These are phyloP conservation scores for Rhagophthalmus giganteus DNA, from an alignment of 2,888 invertebrate species.

Conservation along the genomic window DNA sequence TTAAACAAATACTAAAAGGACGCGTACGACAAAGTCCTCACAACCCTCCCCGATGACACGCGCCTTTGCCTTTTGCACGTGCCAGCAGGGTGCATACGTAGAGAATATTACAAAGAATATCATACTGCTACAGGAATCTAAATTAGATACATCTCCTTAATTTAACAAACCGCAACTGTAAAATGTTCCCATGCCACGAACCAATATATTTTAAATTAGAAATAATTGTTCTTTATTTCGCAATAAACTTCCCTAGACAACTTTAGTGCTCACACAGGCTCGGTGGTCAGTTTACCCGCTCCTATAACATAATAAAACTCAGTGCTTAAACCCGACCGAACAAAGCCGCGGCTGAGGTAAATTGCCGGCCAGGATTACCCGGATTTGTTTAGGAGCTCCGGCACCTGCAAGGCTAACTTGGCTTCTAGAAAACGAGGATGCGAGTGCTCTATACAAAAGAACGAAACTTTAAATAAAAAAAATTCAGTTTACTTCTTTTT, in stretches of 20 bases:
- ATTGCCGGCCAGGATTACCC: slow-evolving; percentile 55
- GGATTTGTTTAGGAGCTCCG: slow-evolving; percentile 56
- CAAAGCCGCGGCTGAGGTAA: slow-evolving; percentile 54
- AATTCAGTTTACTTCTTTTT: too few relatives aligned
- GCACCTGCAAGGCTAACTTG: slow-evolving; percentile 40
- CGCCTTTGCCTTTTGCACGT: slow-evolving; percentile 27
- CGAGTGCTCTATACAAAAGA: too few relatives aligned
- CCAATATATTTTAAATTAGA: slow-evolving; percentile 26
- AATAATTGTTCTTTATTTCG: slow-evolving; percentile 28
- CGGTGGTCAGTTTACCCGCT: slow-evolving; percentile 28
- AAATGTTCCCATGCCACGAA: slow-evolving; percentile 2
- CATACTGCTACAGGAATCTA: slow-evolving; percentile 8
- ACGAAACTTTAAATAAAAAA: too few relatives aligned
- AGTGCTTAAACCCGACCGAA: slow-evolving; percentile 53
- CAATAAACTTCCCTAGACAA: slow-evolving; percentile 54
- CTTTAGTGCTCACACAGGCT: slow-evolving; percentile 47
- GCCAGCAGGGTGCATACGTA: slow-evolving; percentile 2
- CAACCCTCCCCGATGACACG: slow-evolving; percentile 27
- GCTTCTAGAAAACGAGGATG: slow-evolving; percentile 22
- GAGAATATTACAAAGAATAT: slow-evolving; percentile 2
- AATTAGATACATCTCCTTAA: slow-evolving; percentile 1
- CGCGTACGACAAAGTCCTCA: slow-evolving; percentile 15
- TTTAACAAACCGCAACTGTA: slow-evolving; percentile 4
- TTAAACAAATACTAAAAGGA: slow-evolving; percentile 44
- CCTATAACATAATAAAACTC: slow-evolving; percentile 55